These are phyloP conservation scores for Drosophila ercepeae DNA, from an alignment of 1,140 invertebrate species.

Conservation along the genomic window DNA sequence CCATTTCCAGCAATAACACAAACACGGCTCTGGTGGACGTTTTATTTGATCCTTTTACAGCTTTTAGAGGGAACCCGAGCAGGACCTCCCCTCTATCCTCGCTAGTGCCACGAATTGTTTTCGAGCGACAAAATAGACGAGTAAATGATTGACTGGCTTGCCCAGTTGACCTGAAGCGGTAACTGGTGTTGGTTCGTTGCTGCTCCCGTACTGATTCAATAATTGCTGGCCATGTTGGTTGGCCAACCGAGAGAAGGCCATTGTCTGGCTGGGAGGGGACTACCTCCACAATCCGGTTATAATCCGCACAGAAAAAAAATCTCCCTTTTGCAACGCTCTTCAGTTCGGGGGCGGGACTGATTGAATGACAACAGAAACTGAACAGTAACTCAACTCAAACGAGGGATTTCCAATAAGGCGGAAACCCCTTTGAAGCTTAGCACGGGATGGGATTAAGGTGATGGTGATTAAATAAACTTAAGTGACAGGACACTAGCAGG, in stretches of 20 bases:
- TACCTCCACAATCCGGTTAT: conserved; percentile 11
- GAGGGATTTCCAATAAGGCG: conserved; percentile 18
- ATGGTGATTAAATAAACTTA: conserved; percentile 75
- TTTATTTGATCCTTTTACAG: too few relatives aligned
- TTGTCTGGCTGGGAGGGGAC: conserved; percentile 47
- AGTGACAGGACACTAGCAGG: background rate
- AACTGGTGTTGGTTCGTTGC: background rate
- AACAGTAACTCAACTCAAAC: conserved; percentile 64
- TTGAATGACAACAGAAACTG: conserved; percentile 71
- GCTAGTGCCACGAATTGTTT: too few relatives aligned
- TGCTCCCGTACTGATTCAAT: conserved; percentile 32
- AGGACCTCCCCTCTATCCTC: too few relatives aligned
- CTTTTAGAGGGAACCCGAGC: too few relatives aligned
- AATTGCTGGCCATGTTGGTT: conserved; percentile 23
- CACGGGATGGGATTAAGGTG: conserved; percentile 43
- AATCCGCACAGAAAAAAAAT: conserved; percentile 6
- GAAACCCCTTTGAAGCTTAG: background rate
- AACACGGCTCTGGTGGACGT: too few relatives aligned
- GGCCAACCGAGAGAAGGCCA: too few relatives aligned
- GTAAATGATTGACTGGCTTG: conserved; percentile 36
- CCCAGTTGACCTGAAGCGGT: conserved; percentile 3
- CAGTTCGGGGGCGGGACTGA: conserved; percentile 2
- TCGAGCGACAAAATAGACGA: too few relatives aligned
- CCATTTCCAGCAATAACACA: too few relatives aligned
- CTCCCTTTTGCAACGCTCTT: background rate